A percentile compares a stretch with the other conserved stretches of the same genome.
These are phyloP conservation scores for Nymphalis io DNA, from an alignment of 1,140 invertebrate species.

Conservation along the genomic window DNA sequence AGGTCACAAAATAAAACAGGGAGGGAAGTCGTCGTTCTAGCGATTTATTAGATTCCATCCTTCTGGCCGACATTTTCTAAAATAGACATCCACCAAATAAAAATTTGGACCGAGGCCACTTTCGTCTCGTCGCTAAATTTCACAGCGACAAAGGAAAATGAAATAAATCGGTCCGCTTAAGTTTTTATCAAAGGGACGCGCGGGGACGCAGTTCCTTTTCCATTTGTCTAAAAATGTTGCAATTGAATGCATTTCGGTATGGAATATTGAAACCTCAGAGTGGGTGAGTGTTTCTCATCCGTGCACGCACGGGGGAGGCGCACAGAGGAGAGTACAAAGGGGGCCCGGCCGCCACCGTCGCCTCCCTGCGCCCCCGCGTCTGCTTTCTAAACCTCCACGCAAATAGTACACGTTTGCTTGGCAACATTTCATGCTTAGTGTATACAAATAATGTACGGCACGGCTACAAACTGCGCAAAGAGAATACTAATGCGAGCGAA, in stretches of 20 bases:
- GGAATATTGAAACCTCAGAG: constrained; percentile 77
- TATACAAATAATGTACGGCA: constrained; percentile 78
- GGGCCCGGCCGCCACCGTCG: constrained; percentile 46
- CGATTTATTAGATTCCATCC: constrained; percentile 10
- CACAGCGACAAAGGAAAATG: constrained; percentile 51
- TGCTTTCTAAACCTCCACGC: constrained; percentile 77
- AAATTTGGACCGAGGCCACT: constrained; percentile 42
- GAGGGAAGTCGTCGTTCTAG: background rate
- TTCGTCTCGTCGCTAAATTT: constrained; percentile 48
- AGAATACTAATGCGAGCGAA: constrained; percentile 73
- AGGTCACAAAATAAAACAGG: background rate
- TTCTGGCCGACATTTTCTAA: constrained; percentile 17
- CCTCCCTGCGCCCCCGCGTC: constrained; percentile 55
- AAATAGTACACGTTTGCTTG: constrained; percentile 79
- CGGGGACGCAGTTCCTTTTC: constrained; percentile 52
- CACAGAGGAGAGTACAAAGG: constrained; percentile 42
- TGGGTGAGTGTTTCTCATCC: constrained; percentile 72
- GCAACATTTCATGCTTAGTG: constrained; percentile 80
- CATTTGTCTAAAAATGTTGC: constrained; percentile 75
- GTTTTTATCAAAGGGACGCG: constrained; percentile 53
- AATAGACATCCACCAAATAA: constrained; percentile 35
- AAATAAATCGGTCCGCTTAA: constrained; percentile 54
- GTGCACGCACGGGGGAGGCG: constrained; percentile 62
- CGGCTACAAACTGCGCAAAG: constrained; percentile 74
- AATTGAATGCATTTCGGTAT: constrained; percentile 76